phyloP scores from a whole-genome alignment of 1,140 invertebrate species.

The Drosophila sturtevanti region DNA sequence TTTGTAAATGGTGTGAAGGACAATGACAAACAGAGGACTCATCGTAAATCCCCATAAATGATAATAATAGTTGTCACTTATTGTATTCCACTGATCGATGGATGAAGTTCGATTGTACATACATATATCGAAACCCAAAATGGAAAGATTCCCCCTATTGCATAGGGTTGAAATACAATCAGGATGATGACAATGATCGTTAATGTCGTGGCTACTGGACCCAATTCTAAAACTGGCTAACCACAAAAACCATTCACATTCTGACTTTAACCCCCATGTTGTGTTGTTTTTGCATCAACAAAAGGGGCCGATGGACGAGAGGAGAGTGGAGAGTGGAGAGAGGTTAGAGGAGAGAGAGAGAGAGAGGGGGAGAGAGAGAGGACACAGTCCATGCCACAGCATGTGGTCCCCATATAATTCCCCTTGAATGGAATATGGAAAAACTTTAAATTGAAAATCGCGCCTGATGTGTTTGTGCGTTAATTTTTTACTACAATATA shows the following conservation, averaged over 20 bases:
- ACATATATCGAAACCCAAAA: too few species aligned
- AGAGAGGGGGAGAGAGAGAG: conserved; percentile 3
- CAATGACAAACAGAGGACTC: conserved; percentile 33
- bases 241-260: conserved; percentile 51
- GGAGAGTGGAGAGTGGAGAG: not conserved
- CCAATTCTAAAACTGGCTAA: conserved; percentile 47
- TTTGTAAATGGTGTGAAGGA: conserved; percentile 8
- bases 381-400: conserved; percentile 41
- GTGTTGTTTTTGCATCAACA: conserved; percentile 45
- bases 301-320: conserved; percentile 22
- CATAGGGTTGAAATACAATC: not conserved
- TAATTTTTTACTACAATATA: conserved; percentile 53
- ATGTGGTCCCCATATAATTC: conserved; percentile 56
- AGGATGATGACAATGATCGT: not conserved
- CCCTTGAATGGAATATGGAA: not conserved
- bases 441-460: conserved; percentile 74
- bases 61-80: conserved; percentile 76
- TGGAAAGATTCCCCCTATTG: not conserved
- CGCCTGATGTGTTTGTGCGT: conserved; percentile 78
- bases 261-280: conserved; percentile 28
- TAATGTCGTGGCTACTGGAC: not conserved
- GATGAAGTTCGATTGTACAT: too few species aligned
- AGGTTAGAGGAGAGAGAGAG: not conserved
- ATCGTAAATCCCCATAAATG: conserved; percentile 71
- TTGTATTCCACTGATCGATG: conserved; percentile 42